Evolutionary conservation across 37 sponge, comb jelly and placozoan genomes (phyloP).

Genomic region (Ephydatia muelleri): DNA sequence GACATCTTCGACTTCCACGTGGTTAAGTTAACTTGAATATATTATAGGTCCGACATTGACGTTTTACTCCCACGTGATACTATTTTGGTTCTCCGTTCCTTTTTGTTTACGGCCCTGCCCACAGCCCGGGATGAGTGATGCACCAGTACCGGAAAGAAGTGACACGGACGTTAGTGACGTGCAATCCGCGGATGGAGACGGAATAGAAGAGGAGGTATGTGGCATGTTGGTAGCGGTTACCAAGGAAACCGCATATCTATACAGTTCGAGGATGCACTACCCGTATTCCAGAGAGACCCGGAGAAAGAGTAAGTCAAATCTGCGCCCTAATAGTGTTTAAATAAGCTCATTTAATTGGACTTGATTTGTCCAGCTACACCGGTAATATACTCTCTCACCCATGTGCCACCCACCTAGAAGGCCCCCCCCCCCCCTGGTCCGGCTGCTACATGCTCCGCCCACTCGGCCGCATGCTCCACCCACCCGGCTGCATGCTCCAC

Average conservation of each 20-base stretch:
- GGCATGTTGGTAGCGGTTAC: not conserved
- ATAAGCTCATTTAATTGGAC: not conserved
- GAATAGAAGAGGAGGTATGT: not conserved
- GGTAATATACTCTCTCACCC: too few relatives aligned
- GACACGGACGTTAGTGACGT: not conserved
- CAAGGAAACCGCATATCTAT: not conserved
- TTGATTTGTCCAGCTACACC: not conserved
- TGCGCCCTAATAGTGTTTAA: too few relatives aligned
- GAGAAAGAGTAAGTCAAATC: not conserved
- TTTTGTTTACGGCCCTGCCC: constrained; percentile 6
- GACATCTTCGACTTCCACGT: constrained; percentile 37
- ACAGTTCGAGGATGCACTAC: not conserved
- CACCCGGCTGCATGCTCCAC: not conserved
- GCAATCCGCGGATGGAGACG: not conserved
- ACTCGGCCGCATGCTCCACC: not conserved
- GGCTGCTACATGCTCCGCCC: not conserved
- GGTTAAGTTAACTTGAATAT: not conserved
- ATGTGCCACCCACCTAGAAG: too few relatives aligned
- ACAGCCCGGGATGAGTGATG: not conserved
- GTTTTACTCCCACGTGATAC: not conserved
- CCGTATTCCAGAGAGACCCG: not conserved
- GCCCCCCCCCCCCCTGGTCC: too few relatives aligned
- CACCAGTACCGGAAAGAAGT: not conserved
- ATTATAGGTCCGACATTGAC: not conserved
- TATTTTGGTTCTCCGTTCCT: not conserved